Conservation (phyloP, 2,113 vertebrate genomes). For the Gadus macrocephalus region DNA sequence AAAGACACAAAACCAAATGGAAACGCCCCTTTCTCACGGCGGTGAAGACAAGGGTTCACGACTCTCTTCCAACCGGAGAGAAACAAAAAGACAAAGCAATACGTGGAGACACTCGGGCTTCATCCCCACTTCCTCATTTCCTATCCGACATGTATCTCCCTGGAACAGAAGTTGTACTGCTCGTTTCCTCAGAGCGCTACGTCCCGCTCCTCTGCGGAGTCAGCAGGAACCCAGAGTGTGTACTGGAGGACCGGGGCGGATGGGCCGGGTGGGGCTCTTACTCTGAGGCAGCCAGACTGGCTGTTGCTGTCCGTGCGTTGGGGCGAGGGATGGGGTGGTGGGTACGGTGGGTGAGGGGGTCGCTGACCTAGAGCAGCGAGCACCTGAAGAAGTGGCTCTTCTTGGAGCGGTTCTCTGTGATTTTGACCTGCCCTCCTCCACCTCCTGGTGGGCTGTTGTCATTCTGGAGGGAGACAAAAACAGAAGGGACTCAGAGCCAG, state of each 20-base stretch:
- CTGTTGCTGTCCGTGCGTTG: not conserved
- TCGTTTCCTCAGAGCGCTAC: not conserved
- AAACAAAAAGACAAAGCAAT: not conserved
- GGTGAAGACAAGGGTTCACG: not conserved
- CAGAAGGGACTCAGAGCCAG: not conserved
- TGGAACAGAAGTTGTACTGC: not conserved
- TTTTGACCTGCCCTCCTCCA: constrained; percentile 82
- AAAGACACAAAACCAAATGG: not conserved
- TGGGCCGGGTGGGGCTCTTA: no score
- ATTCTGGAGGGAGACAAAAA: constrained; percentile 66
- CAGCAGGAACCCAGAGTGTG: not conserved
- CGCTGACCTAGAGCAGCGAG: constrained; percentile 71
- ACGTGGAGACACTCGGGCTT: not conserved
- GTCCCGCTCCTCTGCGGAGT: not conserved
- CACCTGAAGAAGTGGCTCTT: constrained; percentile 95
- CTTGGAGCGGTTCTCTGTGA: constrained; percentile 89
- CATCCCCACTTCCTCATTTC: not conserved
- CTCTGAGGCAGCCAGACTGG: not conserved
- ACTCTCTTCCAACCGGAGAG: not conserved
- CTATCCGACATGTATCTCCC: not conserved
- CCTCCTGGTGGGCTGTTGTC: constrained; percentile 81
- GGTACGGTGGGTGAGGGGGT: not conserved
- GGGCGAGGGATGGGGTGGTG: not conserved
- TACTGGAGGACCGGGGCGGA: not conserved
- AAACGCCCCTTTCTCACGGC: not conserved